Conservation (phyloP, 1,140 invertebrate genomes). For the Dreissena rostriformis region DNA sequence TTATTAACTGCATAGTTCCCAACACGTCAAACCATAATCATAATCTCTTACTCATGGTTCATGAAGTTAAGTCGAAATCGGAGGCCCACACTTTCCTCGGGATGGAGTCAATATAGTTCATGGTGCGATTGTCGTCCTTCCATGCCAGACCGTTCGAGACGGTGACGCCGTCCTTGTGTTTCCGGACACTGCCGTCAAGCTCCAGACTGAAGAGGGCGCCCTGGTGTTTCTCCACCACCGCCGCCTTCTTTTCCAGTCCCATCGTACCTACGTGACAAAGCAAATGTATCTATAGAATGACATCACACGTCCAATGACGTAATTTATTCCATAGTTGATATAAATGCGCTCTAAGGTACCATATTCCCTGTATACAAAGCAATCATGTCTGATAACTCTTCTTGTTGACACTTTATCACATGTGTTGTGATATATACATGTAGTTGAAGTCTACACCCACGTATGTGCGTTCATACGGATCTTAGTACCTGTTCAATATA, state of each 20-base stretch:
- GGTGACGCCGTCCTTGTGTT: conserved; percentile 48
- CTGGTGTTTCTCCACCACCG: conserved; percentile 18
- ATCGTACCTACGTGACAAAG: conserved; percentile 32
- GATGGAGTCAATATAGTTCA: conserved; percentile 82
- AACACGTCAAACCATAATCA: too few species aligned
- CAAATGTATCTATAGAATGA: neutral
- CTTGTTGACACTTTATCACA: too few species aligned
- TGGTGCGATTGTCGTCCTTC: conserved; percentile 86
- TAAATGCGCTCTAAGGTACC: neutral
- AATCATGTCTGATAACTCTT: neutral
- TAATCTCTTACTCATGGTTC: conserved; percentile 85
- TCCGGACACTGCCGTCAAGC: conserved; percentile 25
- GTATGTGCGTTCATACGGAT: too few species aligned
- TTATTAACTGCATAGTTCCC: too few species aligned
- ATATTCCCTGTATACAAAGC: neutral
- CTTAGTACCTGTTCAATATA: too few species aligned
- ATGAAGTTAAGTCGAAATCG: conserved; percentile 88
- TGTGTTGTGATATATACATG: too few species aligned
- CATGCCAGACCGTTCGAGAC: conserved; percentile 84
- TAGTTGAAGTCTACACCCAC: too few species aligned
- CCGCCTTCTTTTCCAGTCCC: conserved; percentile 19
- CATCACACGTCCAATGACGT: neutral
- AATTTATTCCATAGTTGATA: neutral
- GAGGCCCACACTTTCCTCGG: conserved; percentile 83
- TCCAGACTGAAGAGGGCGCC: conserved; percentile 41